Base-by-base conservation (phyloP, 2,888 invertebrate species). In the Thera britannica region DNA sequence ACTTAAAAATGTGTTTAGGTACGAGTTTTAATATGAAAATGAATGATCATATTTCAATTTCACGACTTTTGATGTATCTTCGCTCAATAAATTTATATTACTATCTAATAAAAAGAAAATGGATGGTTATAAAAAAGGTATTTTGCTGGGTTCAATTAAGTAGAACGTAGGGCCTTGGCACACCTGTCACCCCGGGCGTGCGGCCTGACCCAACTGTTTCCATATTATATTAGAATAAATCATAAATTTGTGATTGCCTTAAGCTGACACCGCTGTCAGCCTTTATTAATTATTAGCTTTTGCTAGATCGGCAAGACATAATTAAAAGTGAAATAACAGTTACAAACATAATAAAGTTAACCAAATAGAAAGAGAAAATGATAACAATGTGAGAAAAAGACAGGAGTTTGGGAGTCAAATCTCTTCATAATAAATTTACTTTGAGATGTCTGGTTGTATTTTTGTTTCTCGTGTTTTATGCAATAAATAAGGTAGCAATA, bases 91-190 rank as follows among this genome's bases (percentile, higher is more conserved):
- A 68, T 72, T 68, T 68, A 71, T 66, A 65, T 69, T 74, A 74
- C 23, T 23, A 23, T 72, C 68, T 62, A 67, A 72, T 70, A 54
- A 61, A 73, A 68, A 68, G 68, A 41, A 64, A 71, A 72, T 70
- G 71, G 65, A 63, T 66, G 58, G 54, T 48, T 68, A 65, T 74
- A 73, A 71, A 72, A 63, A 70, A 23, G 57, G 23, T 61, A 72
- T 72, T 72, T 75, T 58, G 46, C 66, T 49, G 71, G 65, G 66
- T 68, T 72, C 77, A 81, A 80, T 80, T 83, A 79, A 72, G 74
- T 75, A 75, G 75, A 63, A 73, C 73, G 34, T 70, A 64, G 7
- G 44, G 58, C 55, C 34, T n/a, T 11, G 34, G 52, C 51, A 34
- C 52, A 52, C 34, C 34, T 52, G 51, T 12, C 51, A 9, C 44